Evolutionary conservation across 2,888 invertebrate species (phyloP), one percentile per base, ranked within the genome.

Genomic region (Opisthograptis luteolata): DNA sequence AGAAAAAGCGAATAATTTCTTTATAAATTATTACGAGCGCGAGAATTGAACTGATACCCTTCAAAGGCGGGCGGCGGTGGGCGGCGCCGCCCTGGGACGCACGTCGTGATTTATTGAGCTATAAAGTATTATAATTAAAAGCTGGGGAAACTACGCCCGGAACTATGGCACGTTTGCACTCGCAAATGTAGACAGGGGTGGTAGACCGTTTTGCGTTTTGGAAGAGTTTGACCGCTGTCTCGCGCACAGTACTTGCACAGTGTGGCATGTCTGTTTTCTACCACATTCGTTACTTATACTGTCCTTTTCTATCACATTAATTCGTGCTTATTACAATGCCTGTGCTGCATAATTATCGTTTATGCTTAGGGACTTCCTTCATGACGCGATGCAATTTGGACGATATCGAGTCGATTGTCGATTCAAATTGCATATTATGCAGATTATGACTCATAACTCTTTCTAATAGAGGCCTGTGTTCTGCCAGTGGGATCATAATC

Each of bases 91-190:
- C 32, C 43, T 79, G 84, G 90, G 87, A 84, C 85, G 86, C 82
- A 68, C 76, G 69, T 70, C 79, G 87, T 94, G 94, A 94, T 94
- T 94, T 94, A 94, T 94, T 92, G 93, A 92, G 92, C 93, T 93
- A 94, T 94, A 94, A 94, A 94, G 93, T 94, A 94, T 94, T 94
- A 94, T 94, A 94, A 94, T 94, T 94, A 94, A 94, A 94, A 93
- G 93, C 92, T 81, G 78, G 79, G 85, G 84, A 83, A 88, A 88
- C 87, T 87, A 87, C 81, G 80, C 72, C 66, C 69, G 81, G 80
- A 84, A 86, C 85, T 84, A 83, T 73, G 79, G 73, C 62, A 69
- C 76, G 79, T 73, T 83, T 69, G 73, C 60, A 51, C 66, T 74
- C 76, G 67, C 71, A 66, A 69, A 69, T 64, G 70, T 59, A 19